Conservation (phyloP, 2,113 vertebrate species). For the Peucedramus taeniatus region DNA sequence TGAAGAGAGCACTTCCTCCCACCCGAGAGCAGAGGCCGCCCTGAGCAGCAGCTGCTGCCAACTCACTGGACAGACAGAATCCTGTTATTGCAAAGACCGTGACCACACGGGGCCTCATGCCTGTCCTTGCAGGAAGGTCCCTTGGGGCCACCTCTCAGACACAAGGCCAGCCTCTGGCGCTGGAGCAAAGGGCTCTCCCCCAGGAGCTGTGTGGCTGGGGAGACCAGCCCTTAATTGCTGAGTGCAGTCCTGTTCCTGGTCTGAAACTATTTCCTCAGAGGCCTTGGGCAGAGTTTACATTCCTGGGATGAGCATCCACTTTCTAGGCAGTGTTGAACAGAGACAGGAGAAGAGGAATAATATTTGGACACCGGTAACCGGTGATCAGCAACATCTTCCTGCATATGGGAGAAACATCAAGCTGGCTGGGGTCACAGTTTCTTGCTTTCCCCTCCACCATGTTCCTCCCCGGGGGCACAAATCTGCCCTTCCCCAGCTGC, state of each 20-base stretch:
- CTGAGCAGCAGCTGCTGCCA: neutral
- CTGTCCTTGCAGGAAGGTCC: slow-evolving; percentile 62
- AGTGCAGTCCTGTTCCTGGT: slow-evolving; percentile 24
- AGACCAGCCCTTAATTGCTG: slow-evolving; percentile 28
- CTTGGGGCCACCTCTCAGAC: slow-evolving; percentile 48
- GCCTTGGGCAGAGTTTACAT: slow-evolving; percentile 54
- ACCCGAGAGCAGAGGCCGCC: neutral
- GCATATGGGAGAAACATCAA: slow-evolving; percentile 18
- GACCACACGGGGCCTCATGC: slow-evolving; percentile 15
- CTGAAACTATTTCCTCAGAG: slow-evolving; percentile 55
- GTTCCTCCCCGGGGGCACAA: neutral
- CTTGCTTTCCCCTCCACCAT: neutral
- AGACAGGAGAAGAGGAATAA: slow-evolving; percentile 47
- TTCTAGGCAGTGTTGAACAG: slow-evolving; percentile 49
- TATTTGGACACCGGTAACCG: slow-evolving; percentile 54
- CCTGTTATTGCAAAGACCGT: slow-evolving; percentile 50
- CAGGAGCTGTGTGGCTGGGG: slow-evolving; percentile 3
- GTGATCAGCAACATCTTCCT: slow-evolving; percentile 61
- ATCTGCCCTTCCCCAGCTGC: neutral
- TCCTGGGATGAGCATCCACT: slow-evolving; percentile 67
- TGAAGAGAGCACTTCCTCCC: neutral
- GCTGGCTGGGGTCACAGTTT: neutral
- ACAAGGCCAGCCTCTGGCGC: slow-evolving; percentile 24
- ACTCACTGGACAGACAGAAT: slow-evolving; percentile 10
- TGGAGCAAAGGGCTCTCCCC: slow-evolving; percentile 60